These are phyloP conservation scores for Phyllopteryx taeniolatus DNA, from an alignment of 2,113 vertebrate species.

Conservation along the genomic window DNA sequence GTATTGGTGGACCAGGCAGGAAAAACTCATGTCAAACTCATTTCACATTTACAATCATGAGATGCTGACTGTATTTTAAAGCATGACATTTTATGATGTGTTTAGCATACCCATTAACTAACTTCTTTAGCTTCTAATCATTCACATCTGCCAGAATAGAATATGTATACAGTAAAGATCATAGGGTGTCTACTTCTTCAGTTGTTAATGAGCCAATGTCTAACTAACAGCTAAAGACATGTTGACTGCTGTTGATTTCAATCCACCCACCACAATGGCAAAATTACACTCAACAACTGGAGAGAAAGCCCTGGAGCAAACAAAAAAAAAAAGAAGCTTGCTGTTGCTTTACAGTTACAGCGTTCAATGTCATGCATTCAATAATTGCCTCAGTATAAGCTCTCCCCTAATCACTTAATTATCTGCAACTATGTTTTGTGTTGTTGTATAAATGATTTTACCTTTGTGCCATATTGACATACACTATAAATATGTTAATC, in stretches of 20 bases:
- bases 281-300: background rate
- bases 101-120: background rate
- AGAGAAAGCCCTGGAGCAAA: background rate
- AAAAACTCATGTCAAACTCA: no score
- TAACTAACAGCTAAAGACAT: background rate
- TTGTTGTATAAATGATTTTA: conserved; percentile 6
- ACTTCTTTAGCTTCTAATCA: background rate
- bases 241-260: conserved; percentile 5
- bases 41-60: background rate
- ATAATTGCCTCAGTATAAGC: background rate
- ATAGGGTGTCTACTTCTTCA: background rate
- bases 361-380: background rate
- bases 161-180: background rate
- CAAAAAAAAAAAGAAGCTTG: background rate
- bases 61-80: background rate
- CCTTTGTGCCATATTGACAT: conserved; percentile 1
- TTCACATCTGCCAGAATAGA: background rate
- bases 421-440: conserved; percentile 5
- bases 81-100: background rate
- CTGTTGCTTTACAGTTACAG: background rate
- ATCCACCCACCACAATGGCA: background rate
- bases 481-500: background rate
- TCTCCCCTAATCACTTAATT: conserved; percentile 12
- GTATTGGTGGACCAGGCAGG: no score
- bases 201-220: background rate